These are phyloP conservation scores for Halcyon smyrnensis DNA, from an alignment of 2,797 vertebrate species.

Conservation along the genomic window DNA sequence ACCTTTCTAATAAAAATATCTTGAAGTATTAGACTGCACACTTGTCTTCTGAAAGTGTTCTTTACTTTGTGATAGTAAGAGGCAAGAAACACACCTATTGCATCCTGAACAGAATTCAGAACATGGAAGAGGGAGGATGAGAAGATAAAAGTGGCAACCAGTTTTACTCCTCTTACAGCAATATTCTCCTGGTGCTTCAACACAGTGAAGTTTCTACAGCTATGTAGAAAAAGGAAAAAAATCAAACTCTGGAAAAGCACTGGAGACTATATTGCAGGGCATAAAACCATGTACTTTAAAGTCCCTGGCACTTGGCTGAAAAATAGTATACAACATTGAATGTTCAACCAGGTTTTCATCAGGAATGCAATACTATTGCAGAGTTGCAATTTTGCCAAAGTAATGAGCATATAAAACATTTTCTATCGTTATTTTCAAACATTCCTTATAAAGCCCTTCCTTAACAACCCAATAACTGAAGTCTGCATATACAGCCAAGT, in stretches of 20 bases:
- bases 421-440: not conserved
- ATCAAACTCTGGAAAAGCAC: not conserved
- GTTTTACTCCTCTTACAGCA: not conserved
- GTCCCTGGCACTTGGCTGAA: not conserved
- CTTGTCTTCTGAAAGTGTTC: not conserved
- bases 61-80: not conserved
- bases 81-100: not conserved
- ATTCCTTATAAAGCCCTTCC: slow-evolving; percentile 17
- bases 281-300: not conserved
- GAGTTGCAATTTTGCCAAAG: slow-evolving; percentile 53
- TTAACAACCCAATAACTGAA: slow-evolving; percentile 26
- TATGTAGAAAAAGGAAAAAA: not conserved
- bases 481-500: slow-evolving; percentile 38
- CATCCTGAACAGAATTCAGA: not conserved
- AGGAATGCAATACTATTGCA: slow-evolving; percentile 28
- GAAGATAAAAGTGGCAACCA: not conserved
- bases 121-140: not conserved
- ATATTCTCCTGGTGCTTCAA: not conserved
- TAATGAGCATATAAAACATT: slow-evolving; percentile 48
- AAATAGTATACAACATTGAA: not conserved
- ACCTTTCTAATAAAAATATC: not conserved
- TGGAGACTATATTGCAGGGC: not conserved
- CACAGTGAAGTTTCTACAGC: not conserved
- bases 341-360: not conserved
- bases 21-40: not conserved